Evolutionary conservation across 2,113 vertebrate species (phyloP).

Genomic region (Cettia cetti): DNA sequence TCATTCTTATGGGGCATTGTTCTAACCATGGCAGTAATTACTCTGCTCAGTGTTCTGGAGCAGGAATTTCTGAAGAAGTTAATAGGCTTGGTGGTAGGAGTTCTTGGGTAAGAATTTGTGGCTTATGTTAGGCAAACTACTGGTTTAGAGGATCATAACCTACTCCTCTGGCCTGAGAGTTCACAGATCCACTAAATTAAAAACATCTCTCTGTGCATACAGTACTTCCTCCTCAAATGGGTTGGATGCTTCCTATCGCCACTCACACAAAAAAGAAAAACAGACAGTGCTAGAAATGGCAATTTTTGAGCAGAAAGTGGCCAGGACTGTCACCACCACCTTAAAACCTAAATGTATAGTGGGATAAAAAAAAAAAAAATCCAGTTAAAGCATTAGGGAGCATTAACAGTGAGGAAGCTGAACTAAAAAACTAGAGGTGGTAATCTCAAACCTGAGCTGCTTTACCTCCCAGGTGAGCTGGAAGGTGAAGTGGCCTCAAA

Average conservation of each 20-base stretch:
- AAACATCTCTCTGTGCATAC: background rate
- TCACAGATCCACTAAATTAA: background rate
- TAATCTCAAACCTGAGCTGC: background rate
- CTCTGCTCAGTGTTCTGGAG: background rate
- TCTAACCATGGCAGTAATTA: constrained; percentile 16
- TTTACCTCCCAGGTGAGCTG: constrained; percentile 3
- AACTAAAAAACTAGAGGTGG: fast-evolving
- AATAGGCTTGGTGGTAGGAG: background rate
- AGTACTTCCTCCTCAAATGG: background rate
- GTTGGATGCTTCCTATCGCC: background rate
- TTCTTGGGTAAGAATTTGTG: background rate
- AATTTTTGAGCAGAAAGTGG: background rate
- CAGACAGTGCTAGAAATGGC: background rate
- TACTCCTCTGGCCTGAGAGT: background rate
- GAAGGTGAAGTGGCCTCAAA: background rate
- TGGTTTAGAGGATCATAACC: constrained; percentile 11
- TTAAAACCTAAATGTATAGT: background rate
- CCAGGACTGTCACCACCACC: background rate
- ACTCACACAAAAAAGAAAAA: background rate
- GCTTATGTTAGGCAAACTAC: constrained; percentile 1
- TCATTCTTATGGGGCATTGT: constrained; percentile 36
- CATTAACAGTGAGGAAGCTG: background rate
- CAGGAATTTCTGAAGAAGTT: constrained; percentile 22
- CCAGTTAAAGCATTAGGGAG: background rate
- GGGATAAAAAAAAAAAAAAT: background rate